Conservation (phyloP, 2,797 vertebrate genomes). For the Emys orbicularis region DNA sequence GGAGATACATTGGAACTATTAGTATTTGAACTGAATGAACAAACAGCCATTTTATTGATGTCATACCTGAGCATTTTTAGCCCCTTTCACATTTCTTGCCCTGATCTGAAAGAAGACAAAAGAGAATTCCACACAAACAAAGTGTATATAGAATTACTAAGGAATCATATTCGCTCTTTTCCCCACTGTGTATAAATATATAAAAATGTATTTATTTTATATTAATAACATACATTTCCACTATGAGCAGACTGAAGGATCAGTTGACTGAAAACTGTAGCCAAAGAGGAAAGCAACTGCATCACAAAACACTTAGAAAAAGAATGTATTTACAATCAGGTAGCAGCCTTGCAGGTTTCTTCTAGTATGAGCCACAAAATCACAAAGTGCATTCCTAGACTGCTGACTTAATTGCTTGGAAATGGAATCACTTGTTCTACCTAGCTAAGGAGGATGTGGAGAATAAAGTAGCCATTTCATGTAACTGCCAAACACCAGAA, state of each 20-base stretch:
- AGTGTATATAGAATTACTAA: background rate
- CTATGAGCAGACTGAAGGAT: background rate
- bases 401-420: background rate
- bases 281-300: rapidly evolving
- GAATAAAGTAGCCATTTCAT: background rate
- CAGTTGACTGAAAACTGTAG: background rate
- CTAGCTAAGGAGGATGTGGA: background rate
- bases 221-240: background rate
- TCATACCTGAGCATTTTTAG: background rate
- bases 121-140: background rate
- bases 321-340: background rate
- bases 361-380: background rate
- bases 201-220: background rate
- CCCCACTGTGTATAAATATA: background rate
- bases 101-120: background rate
- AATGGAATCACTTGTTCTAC: rapidly evolving
- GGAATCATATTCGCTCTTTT: background rate
- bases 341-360: background rate
- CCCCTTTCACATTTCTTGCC: background rate
- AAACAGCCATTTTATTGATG: background rate
- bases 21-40: background rate
- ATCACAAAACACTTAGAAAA: background rate
- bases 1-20: background rate
- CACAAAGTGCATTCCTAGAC: background rate
- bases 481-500: background rate